phyloP scores from a whole-genome alignment of 2,888 invertebrate species.

The Drosophila nigricruria region DNA sequence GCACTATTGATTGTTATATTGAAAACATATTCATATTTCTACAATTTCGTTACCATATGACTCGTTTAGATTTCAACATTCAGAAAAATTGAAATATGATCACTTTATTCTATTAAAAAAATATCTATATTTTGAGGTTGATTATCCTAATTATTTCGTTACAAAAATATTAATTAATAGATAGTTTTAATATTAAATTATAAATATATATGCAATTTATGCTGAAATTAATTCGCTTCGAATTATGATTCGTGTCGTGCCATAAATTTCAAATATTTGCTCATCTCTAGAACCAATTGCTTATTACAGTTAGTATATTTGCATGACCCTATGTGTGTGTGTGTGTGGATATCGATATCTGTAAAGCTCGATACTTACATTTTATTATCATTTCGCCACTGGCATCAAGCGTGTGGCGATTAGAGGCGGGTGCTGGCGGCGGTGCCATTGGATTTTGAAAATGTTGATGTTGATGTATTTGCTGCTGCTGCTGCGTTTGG shows the following conservation, averaged over 20 bases:
- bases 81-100: neutral
- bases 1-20: neutral
- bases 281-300: slow-evolving; percentile 34
- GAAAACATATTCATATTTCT: too few species aligned
- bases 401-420: slow-evolving; percentile 51
- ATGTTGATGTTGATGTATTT: slow-evolving; percentile 59
- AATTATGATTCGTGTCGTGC: neutral
- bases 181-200: neutral
- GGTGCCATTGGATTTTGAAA: slow-evolving; percentile 70
- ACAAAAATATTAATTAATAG: too few species aligned
- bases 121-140: too few species aligned
- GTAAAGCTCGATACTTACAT: slow-evolving; percentile 64
- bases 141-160: too few species aligned
- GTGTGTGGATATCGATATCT: slow-evolving; percentile 50
- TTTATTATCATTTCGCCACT: slow-evolving; percentile 70
- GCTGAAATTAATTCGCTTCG: neutral
- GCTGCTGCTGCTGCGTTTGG: slow-evolving; percentile 39
- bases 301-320: slow-evolving; percentile 29
- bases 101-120: neutral
- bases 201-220: neutral
- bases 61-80: neutral
- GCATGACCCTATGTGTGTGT: neutral
- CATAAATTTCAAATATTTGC: neutral
- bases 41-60: neutral
- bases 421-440: slow-evolving; percentile 60